Base-by-base conservation (phyloP, 92 coral and sea anemone species). In the Phenganax subtilis region DNA sequence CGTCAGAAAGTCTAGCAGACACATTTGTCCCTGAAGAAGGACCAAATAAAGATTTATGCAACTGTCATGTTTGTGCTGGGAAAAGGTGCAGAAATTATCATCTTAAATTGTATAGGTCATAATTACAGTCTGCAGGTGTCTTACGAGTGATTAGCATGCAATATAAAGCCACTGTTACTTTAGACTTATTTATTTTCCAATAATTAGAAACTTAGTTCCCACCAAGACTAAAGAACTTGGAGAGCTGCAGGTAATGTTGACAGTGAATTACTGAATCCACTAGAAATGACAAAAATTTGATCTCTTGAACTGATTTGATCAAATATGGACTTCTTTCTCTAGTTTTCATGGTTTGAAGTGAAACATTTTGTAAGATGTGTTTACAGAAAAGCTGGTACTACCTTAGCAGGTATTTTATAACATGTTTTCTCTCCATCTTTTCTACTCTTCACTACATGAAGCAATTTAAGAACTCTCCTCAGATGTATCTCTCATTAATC, bases 321-420 rank as follows among this genome's bases (percentile, higher is more conserved):
- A 59, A 59, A 59, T 59, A 12, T 59, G 16, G 2, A 1, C 65
- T 59, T 1, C 3, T 76, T 74, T 44, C 58, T 85, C 12, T 72
- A 90, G 93, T 90, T 85, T 72, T 90, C 91, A 15, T 90, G 94
- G 94, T 75, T 87, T 71, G 94, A 90, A 76, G 94, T 90, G 75
- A 87, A 87, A 68, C 86, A 90, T 77, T 83, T 90, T 75, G 91
- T 90, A 0, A 72, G 94, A 51, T 88, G 91, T 82, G 88, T 88
- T 67, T 90, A 90, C 87, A 88, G 94, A 82, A 91, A 88, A 81
- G 91, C 91, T 47, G 94, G 94, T 9, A 90, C 94, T 15, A 84
- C 91, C 54, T 84, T 90, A 82, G 94, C 91, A 86, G 94, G 94
- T 90, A 66, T 58, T 81, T 20, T 5, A 37, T 57, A 64, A 7